phyloP scores from a whole-genome alignment of 2,113 vertebrate genomes.

The Catharus fuscescens region DNA sequence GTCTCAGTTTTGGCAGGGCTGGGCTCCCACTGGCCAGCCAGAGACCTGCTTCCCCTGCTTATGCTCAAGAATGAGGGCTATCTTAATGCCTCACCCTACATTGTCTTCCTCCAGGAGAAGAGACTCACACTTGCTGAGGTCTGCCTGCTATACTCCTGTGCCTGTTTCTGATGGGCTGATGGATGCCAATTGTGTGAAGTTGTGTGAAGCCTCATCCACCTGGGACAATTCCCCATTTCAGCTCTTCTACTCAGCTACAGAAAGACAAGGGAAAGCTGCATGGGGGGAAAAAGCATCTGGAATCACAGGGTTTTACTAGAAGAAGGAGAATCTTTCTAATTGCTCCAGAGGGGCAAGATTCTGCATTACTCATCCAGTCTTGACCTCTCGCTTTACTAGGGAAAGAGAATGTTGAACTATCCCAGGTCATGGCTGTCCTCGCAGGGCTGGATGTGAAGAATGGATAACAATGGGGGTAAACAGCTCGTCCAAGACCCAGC shows the following conservation, averaged over 20 bases:
- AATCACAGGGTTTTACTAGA: background rate
- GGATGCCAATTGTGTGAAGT: fast-evolving
- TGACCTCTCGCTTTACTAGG: background rate
- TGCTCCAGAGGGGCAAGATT: background rate
- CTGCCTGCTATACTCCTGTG: background rate
- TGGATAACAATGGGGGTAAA: background rate
- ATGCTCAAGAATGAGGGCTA: background rate
- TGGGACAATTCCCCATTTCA: background rate
- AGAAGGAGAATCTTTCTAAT: background rate
- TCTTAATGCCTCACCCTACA: background rate
- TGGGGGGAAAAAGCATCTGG: background rate
- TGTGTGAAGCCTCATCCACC: background rate
- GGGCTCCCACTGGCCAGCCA: background rate
- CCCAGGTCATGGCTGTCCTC: background rate
- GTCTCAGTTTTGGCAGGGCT: background rate
- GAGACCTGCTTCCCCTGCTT: background rate
- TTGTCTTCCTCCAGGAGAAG: background rate
- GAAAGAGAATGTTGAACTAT: background rate
- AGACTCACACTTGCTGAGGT: background rate
- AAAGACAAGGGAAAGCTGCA: background rate
- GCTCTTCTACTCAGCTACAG: background rate
- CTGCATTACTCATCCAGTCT: background rate
- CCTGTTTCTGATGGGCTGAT: background rate
- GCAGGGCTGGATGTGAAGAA: background rate
- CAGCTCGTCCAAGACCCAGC: background rate